phyloP scores from a whole-genome alignment of 2,888 invertebrate genomes.

The Drosophila borborema region DNA sequence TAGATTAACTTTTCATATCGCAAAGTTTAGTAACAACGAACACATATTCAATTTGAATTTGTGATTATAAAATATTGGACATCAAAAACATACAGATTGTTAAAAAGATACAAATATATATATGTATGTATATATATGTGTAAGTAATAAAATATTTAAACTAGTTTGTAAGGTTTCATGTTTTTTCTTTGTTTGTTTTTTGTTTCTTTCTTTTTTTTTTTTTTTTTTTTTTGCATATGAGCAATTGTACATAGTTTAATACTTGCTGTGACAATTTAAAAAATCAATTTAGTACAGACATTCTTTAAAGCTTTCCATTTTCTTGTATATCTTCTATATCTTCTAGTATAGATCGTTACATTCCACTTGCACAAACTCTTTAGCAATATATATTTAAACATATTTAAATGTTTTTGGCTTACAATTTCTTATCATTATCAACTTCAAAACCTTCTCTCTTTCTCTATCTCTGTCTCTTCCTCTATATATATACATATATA shows the following conservation, averaged over 20 bases:
- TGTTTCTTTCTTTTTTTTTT: slow-evolving; percentile 18
- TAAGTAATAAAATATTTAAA: slow-evolving; percentile 65
- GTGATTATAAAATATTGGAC: slow-evolving; percentile 73
- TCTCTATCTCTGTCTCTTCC: background rate
- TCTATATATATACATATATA: too few species aligned
- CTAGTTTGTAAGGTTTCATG: slow-evolving; percentile 34
- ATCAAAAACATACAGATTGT: slow-evolving; percentile 77
- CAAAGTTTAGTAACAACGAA: slow-evolving; percentile 68
- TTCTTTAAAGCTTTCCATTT: slow-evolving; percentile 70
- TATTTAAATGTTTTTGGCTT: slow-evolving; percentile 33
- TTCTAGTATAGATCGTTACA: slow-evolving; percentile 14
- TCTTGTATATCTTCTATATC: slow-evolving; percentile 12
- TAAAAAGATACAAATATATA: slow-evolving; percentile 73
- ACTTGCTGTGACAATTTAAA: slow-evolving; percentile 61
- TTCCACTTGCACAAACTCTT: slow-evolving; percentile 18
- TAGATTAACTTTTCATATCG: slow-evolving; percentile 45
- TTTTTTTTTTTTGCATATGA: slow-evolving; percentile 42
- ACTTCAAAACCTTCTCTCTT: background rate
- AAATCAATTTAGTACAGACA: slow-evolving; percentile 63
- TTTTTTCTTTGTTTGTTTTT: background rate
- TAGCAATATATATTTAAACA: slow-evolving; percentile 28
- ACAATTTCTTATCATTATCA: slow-evolving; percentile 17
- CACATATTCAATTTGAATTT: slow-evolving; percentile 69
- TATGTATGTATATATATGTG: slow-evolving; percentile 2
- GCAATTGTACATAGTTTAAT: slow-evolving; percentile 60